phyloP scores from a whole-genome alignment of 2,797 vertebrate genomes.

The Perodicticus potto region DNA sequence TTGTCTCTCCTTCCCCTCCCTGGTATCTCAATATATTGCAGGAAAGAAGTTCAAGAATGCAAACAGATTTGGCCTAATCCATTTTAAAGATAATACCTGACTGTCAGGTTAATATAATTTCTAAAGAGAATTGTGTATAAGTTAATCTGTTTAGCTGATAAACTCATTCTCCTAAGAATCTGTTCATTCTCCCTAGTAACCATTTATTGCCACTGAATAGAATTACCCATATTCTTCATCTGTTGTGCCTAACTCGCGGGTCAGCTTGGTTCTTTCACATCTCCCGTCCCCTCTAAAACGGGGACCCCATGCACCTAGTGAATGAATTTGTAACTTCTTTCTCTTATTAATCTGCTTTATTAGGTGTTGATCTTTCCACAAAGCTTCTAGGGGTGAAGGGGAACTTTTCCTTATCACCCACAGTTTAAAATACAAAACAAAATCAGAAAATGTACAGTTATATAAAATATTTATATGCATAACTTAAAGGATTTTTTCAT shows the following conservation, averaged over 20 bases:
- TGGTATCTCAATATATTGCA: background rate
- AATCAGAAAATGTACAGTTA: background rate
- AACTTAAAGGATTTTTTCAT: slow-evolving; percentile 13
- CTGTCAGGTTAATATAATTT: background rate
- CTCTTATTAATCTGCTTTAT: background rate
- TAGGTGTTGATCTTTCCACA: background rate
- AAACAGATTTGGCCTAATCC: background rate
- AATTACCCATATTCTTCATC: background rate
- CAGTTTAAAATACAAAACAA: slow-evolving; percentile 8
- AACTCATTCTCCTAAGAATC: background rate
- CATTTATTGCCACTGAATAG: background rate
- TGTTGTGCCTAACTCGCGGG: too few relatives aligned
- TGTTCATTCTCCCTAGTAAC: background rate
- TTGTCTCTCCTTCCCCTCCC: background rate
- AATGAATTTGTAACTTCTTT: background rate
- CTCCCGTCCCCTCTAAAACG: too few relatives aligned
- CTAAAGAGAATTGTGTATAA: background rate
- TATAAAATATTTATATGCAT: slow-evolving; percentile 17
- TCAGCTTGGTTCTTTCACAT: too few relatives aligned
- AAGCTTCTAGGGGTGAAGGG: background rate
- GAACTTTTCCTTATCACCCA: background rate
- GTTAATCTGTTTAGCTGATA: background rate
- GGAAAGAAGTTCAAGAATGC: background rate
- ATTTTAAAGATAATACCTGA: background rate
- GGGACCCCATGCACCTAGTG: background rate